Base-by-base conservation (phyloP, 2,888 invertebrate genomes). In the Elmis aenea region DNA sequence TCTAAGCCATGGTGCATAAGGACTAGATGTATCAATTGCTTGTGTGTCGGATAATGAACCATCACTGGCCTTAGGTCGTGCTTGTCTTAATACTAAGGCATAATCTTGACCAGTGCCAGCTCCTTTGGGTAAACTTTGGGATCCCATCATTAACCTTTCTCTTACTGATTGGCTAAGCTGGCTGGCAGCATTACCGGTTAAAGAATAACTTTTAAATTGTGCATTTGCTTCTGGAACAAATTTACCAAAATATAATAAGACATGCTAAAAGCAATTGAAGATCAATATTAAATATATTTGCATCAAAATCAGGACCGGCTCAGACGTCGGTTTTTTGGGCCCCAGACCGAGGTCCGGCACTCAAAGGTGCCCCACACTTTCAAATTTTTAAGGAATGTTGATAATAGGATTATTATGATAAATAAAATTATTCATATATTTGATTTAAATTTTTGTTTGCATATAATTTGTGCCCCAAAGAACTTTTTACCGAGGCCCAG, bases 31-130 rank as follows among this genome's bases (percentile, higher is more conserved):
- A 58, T 85, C 87, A 21, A 87, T 85, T 5, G 83, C 83, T 64
- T 87, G 86, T 1, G 87, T 87, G 58, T 91, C 91, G 30, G 89
- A 89, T 18, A 91, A 73, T 45, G 89, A 89, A 12, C 90, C 91
- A 58, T 86, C 86, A 53, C 81, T 80, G 46, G 55, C 66, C 51
- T 69, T 69, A 6, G 68, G 64, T 26, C 68, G 46, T 21, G 53
- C 61, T 48, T 68, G 67, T 37, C 68, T 50, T 48, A 68, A 52
- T 20, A 70, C 51, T 52, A 68, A 51, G 48, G 65, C 64, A 47
- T 66, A 68, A 28, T 67, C 68, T 37, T 67, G 67, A 13, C 67
- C 66, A 13, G 69, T 69, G 12, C 65, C 64, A 13, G 70, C 69
- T 15, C 65, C 64, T 62, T 90, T 90, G 0, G 89, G 89, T 41